These are phyloP conservation scores for Luidia sarsii DNA, from an alignment of 53 echinoderm and acorn worm genomes.

Conservation along the genomic window DNA sequence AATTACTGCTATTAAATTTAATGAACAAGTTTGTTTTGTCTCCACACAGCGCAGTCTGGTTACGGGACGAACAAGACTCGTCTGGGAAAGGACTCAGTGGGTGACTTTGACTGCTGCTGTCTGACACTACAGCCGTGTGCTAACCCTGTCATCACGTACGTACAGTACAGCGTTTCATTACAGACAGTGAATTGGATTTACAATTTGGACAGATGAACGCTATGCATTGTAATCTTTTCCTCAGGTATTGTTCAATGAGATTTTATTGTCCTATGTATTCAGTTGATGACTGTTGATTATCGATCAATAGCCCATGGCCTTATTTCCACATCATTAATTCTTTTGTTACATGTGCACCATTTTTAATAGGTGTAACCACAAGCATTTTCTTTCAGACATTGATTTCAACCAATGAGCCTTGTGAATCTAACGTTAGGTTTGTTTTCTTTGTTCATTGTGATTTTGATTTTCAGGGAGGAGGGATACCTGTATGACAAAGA, in stretches of 20 bases:
- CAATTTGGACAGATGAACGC: neutral
- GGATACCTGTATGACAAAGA: slow-evolving; percentile 95
- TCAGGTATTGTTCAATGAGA: neutral
- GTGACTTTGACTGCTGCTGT: slow-evolving; percentile 92
- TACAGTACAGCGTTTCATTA: neutral
- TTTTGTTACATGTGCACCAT: no score
- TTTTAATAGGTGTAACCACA: no score
- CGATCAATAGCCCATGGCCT: no score
- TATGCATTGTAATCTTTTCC: neutral
- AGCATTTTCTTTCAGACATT: no score
- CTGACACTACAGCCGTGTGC: slow-evolving; percentile 82
- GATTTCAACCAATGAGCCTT: no score
- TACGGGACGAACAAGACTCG: slow-evolving; percentile 91
- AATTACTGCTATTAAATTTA: no score
- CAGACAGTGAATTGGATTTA: neutral
- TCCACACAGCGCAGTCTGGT: slow-evolving; percentile 85
- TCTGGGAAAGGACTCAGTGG: slow-evolving; percentile 87
- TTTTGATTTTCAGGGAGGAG: slow-evolving; percentile 53
- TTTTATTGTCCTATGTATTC: no score
- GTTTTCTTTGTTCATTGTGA: no score
- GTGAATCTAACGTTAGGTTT: no score
- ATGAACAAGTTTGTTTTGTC: no score
- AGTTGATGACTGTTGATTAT: no score
- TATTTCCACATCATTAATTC: no score
- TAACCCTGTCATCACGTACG: slow-evolving; percentile 94